These are phyloP conservation scores for Pimpla rufipes DNA, from an alignment of 2,888 invertebrate species.

Conservation along the genomic window DNA sequence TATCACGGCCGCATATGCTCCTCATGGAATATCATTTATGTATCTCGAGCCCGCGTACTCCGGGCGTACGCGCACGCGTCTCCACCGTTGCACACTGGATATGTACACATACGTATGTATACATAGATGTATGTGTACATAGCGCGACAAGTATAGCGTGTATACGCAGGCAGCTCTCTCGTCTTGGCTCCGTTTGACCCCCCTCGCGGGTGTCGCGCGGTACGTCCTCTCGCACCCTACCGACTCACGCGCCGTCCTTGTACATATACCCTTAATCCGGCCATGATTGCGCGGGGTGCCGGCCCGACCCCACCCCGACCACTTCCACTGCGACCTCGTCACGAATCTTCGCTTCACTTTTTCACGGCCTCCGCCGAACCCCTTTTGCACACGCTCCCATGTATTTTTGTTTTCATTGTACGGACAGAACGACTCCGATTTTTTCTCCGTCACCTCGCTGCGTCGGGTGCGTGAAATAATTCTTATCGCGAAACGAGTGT, in stretches of 20 bases:
- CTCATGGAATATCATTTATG: constrained; percentile 85
- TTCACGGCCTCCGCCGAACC: constrained; percentile 47
- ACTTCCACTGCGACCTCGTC: constrained; percentile 63
- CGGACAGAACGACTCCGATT: neutral
- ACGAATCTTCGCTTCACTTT: constrained; percentile 68
- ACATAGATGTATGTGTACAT: constrained; percentile 14
- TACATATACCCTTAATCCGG: constrained; percentile 82
- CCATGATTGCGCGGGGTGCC: constrained; percentile 81
- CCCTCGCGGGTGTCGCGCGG: constrained; percentile 35
- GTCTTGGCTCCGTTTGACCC: constrained; percentile 76
- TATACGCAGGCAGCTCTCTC: constrained; percentile 46
- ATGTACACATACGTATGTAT: constrained; percentile 13
- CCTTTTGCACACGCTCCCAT: constrained; percentile 50
- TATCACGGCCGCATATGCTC: constrained; percentile 83
- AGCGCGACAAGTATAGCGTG: constrained; percentile 24
- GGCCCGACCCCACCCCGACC: constrained; percentile 38
- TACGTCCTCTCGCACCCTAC: constrained; percentile 71
- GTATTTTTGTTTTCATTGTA: constrained; percentile 15
- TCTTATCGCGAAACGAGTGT: too few relatives aligned
- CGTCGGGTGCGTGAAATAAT: neutral
- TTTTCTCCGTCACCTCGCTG: neutral
- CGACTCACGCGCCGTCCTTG: constrained; percentile 73
- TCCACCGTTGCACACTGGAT: constrained; percentile 26
- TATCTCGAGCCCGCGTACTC: constrained; percentile 75
- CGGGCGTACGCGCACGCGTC: constrained; percentile 20